These are phyloP conservation scores for Battus philenor DNA, from an alignment of 1,140 invertebrate species.

Conservation along the genomic window DNA sequence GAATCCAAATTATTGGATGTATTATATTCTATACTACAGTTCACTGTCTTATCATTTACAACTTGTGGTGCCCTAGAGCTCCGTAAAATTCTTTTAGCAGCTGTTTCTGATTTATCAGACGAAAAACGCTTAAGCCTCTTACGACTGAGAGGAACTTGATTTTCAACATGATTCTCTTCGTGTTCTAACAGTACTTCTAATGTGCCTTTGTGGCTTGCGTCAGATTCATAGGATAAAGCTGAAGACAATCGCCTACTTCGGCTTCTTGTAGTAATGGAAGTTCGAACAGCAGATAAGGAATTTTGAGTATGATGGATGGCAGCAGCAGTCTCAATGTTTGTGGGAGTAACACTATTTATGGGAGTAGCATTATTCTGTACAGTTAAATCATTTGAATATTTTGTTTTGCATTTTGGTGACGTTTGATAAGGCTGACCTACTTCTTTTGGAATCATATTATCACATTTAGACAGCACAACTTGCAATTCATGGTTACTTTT, in stretches of 20 bases:
- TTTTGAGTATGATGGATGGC: no score
- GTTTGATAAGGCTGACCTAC: no score
- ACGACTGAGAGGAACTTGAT: background rate
- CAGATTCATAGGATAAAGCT: background rate
- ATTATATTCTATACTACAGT: conserved; percentile 3
- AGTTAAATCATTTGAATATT: no score
- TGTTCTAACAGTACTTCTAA: background rate
- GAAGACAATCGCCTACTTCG: conserved; percentile 3
- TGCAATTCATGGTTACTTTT: background rate
- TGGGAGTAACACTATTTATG: no score
- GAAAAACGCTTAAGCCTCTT: conserved; percentile 6
- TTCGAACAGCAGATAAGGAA: no score
- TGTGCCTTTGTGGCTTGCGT: background rate
- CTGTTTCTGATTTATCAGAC: conserved; percentile 6
- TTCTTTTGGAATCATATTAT: no score
- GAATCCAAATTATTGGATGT: background rate
- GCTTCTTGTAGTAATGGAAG: conserved; percentile 12
- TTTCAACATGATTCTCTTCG: conserved; percentile 3
- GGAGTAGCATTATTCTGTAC: no score
- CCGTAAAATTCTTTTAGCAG: conserved; percentile 4
- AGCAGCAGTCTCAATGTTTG: no score
- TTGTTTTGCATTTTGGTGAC: no score
- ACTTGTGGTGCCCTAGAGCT: background rate
- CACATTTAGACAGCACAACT: conserved; percentile 2
- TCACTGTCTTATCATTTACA: background rate